Percentiles rank a stretch among this genome's conserved stretches.
phyloP scores from a whole-genome alignment of 2,888 invertebrate genomes.

The Heliothis peltigera region DNA sequence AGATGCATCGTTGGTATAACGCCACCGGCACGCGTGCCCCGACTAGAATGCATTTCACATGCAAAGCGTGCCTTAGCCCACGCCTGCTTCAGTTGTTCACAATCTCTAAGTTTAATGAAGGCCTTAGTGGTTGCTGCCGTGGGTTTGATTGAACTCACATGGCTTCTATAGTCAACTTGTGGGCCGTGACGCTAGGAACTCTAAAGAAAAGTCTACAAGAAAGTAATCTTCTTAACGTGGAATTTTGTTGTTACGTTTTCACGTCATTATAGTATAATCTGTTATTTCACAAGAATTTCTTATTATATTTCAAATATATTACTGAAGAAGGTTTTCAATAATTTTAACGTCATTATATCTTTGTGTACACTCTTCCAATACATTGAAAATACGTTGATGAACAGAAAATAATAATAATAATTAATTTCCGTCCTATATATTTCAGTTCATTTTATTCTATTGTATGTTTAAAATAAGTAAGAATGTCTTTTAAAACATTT shows the following conservation, averaged over 20 bases:
- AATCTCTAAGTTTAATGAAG: slow-evolving; percentile 48
- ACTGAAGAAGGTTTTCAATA: too few species aligned
- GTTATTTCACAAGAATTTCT: too few species aligned
- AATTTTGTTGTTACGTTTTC: background rate
- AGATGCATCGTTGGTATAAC: slow-evolving; percentile 10
- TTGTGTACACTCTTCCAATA: too few species aligned
- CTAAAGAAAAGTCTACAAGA: background rate
- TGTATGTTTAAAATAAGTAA: too few species aligned
- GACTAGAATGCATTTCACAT: slow-evolving; percentile 44
- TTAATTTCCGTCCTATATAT: too few species aligned
- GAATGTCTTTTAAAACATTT: too few species aligned
- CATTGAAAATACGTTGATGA: too few species aligned
- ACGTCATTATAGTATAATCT: background rate
- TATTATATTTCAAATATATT: too few species aligned
- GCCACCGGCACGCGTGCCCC: slow-evolving; percentile 32
- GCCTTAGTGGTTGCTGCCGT: slow-evolving; percentile 39
- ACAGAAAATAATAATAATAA: too few species aligned
- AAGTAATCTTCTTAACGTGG: background rate
- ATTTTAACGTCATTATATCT: too few species aligned
- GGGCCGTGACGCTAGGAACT: background rate
- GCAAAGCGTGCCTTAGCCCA: slow-evolving; percentile 45
- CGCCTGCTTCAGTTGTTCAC: slow-evolving; percentile 41
- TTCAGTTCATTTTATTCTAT: too few species aligned
- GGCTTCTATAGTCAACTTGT: slow-evolving; percentile 24
- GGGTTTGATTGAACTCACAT: slow-evolving; percentile 45